Conservation (phyloP, 2,113 vertebrate genomes). For the Pteronura brasiliensis region DNA sequence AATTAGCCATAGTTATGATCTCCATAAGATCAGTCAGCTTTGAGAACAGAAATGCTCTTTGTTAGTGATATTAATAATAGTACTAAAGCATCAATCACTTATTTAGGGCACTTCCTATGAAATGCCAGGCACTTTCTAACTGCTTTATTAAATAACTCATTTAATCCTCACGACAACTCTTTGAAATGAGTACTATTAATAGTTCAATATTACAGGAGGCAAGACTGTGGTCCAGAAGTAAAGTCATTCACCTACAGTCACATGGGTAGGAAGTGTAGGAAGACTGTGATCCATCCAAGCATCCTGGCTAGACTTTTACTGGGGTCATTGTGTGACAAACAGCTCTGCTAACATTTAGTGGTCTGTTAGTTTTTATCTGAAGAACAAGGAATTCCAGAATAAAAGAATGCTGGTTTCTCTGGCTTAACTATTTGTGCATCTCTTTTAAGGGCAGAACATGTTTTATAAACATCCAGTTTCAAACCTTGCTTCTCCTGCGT, state of each 20-base stretch:
- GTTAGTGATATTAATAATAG: not conserved
- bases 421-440: not conserved
- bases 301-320: not conserved
- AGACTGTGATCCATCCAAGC: too few species aligned
- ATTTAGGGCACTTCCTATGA: too few species aligned
- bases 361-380: not conserved
- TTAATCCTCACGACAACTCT: not conserved
- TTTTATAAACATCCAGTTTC: not conserved
- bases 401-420: not conserved
- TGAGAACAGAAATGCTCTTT: not conserved
- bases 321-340: too few species aligned
- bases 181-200: not conserved
- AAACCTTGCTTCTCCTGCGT: not conserved
- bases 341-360: not conserved
- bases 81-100: too few species aligned
- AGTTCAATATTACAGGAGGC: not conserved
- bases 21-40: not conserved
- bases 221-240: not conserved
- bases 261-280: accelerated
- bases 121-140: not conserved
- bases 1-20: not conserved
- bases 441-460: not conserved
- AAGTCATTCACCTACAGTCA: not conserved
- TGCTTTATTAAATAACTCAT: not conserved
- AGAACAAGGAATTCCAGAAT: not conserved